Base-by-base conservation (phyloP, 2,113 vertebrate species). In the Corydoras maculifer region DNA sequence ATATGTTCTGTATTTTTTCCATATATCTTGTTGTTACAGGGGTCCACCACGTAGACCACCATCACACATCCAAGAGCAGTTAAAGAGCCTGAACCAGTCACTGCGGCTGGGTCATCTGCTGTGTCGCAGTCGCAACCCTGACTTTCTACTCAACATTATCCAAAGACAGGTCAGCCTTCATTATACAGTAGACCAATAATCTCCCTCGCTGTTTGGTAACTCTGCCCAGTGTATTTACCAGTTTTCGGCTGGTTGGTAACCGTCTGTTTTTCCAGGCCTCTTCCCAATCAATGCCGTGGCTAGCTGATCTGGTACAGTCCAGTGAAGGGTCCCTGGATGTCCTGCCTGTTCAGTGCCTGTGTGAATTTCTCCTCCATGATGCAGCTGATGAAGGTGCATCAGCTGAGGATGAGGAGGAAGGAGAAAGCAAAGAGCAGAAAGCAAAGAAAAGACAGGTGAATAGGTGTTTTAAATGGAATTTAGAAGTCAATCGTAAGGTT, bases 231-330 rank as follows among this genome's bases (percentile, higher is more conserved):
- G 48, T 50, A 51, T 50, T 18, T 2, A 6, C 30, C 29, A 13
- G 12, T 53, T 15, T 10, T 32, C 54, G 4, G 9, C n/a, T 32
- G 53, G 9, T 30, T n/a, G 5, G 43, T 48, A 43, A 53, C 10
- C 5, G 3, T 49, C n/a, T 70, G 4, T 70, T 70, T 55, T 43
- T 59, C 14, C 76, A 98, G 97, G 94, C 94, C 8, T 99, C 96
- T 0, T 99, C 97, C 0, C 97, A 99, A 85, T 99, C 97, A 53
- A 99, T 99, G 96, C 97, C 97, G 0, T 99, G 97, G 97, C 83
- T 99, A 81, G 97, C 97, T 0, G 97, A 99, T 77, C 84, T 99
- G 79, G 97, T 99, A 29, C 96, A 98, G 86, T 98, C 97, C 75
- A 99, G 96, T 0, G 97, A 99, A 78, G 97, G 97, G 0, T 99